Conservation (phyloP, 1,140 invertebrate genomes). For the Rhyzopertha dominica region DNA sequence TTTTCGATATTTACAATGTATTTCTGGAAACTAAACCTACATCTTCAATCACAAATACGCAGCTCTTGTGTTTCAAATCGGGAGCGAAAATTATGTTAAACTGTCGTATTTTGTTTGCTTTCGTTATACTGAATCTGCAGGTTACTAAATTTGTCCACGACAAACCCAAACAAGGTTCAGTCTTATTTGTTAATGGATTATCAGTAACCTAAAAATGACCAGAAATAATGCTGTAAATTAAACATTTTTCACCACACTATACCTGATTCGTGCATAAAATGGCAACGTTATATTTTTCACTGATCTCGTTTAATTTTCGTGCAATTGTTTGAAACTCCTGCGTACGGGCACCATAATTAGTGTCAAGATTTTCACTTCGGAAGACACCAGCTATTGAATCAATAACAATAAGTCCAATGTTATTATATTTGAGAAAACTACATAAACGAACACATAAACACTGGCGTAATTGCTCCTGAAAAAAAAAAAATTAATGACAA, state of each 20-base stretch:
- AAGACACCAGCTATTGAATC: conserved; percentile 74
- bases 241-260: conserved; percentile 20
- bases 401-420: conserved; percentile 63
- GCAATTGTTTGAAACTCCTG: conserved; percentile 52
- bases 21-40: no score
- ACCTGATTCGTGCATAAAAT: conserved; percentile 74
- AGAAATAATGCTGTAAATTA: conserved; percentile 20
- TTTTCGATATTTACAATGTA: no score
- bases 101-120: conserved; percentile 34
- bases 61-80: no score
- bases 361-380: conserved; percentile 55
- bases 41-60: no score
- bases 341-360: conserved; percentile 51
- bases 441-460: conserved; percentile 54
- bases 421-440: conserved; percentile 45
- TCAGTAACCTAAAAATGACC: conserved; percentile 39
- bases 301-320: conserved; percentile 53
- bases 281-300: conserved; percentile 51
- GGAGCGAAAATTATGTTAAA: conserved; percentile 47
- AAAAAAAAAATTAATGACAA: conserved; percentile 10
- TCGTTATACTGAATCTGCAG: conserved; percentile 55
- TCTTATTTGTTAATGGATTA: conserved; percentile 29
- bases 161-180: conserved; percentile 56
- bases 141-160: conserved; percentile 67
- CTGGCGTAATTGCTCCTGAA: conserved; percentile 53